A percentile compares a stretch with the other conserved stretches of the same genome.
These are phyloP conservation scores for Odontocerum albicorne DNA, from an alignment of 2,888 invertebrate species.

Conservation along the genomic window DNA sequence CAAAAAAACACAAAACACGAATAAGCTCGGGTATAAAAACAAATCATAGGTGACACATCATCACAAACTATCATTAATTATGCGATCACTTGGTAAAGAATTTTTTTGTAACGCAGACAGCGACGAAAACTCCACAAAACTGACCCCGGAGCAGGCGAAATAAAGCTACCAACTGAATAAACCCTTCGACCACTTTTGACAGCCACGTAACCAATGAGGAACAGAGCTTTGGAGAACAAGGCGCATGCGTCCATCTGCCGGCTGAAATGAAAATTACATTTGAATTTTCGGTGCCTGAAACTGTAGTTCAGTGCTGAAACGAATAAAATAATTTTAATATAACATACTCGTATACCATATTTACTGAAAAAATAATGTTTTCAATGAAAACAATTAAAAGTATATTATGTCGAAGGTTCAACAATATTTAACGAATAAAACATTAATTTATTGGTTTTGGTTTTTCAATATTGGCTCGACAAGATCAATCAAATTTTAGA, in stretches of 20 bases:
- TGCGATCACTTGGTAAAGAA: constrained; percentile 12
- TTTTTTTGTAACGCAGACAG: neutral
- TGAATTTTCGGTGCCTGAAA: no score
- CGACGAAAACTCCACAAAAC: constrained; percentile 22
- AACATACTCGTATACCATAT: no score
- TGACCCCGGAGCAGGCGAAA: constrained; percentile 27
- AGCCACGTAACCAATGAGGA: constrained; percentile 19
- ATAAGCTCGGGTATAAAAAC: no score
- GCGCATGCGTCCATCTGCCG: constrained; percentile 11
- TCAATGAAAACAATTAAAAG: no score
- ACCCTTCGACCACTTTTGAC: constrained; percentile 17
- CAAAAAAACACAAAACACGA: constrained; percentile 10
- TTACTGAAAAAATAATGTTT: no score
- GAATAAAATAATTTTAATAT: no score
- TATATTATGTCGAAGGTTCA: no score
- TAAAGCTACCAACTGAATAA: constrained; percentile 16
- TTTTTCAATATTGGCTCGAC: no score
- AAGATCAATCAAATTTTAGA: no score
- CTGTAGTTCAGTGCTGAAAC: no score
- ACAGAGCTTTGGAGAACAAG: constrained; percentile 5
- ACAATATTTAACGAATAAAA: no score
- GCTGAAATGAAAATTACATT: neutral
- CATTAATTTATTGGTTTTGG: no score
- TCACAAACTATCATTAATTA: constrained; percentile 5
- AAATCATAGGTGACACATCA: constrained; percentile 7